Percentiles rank a stretch among this genome's conserved stretches.
Conservation (phyloP, 2,797 vertebrate species). For the Scleropages formosus region DNA sequence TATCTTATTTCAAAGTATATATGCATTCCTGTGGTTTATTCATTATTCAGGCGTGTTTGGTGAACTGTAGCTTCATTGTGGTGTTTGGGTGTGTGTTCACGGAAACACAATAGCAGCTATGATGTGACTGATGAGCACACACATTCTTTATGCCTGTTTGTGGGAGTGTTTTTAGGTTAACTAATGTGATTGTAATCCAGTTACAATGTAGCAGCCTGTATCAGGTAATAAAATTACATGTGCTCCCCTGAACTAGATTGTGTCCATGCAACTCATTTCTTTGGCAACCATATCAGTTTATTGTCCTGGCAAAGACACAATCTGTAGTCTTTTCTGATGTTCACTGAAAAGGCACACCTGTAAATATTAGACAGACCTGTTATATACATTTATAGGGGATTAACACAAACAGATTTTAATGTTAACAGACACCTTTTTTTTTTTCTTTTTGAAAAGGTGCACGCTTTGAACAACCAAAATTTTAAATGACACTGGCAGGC, state of each 20-base stretch:
- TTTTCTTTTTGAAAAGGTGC: no score
- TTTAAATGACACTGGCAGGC: neutral
- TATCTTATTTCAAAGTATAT: neutral
- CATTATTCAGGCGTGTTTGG: neutral
- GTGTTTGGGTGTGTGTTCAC: neutral
- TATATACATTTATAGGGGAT: neutral
- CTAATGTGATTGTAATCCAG: constrained; percentile 7
- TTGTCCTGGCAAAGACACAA: no score
- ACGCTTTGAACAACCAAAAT: no score
- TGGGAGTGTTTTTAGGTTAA: neutral
- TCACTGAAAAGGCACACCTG: neutral
- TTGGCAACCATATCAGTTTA: no score
- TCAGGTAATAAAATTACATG: neutral
- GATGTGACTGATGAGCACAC: constrained; percentile 8
- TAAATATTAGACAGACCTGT: neutral
- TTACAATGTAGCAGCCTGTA: neutral
- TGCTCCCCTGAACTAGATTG: no score
- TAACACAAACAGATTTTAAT: constrained; percentile 5
- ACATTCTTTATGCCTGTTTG: neutral
- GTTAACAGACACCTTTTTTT: neutral
- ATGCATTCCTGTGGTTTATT: neutral
- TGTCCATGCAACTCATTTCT: no score
- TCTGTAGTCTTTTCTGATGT: neutral
- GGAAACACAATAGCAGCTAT: neutral
- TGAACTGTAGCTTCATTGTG: neutral